phyloP scores from a whole-genome alignment of 1,140 invertebrate genomes.

The Drosophila novamexicana region DNA sequence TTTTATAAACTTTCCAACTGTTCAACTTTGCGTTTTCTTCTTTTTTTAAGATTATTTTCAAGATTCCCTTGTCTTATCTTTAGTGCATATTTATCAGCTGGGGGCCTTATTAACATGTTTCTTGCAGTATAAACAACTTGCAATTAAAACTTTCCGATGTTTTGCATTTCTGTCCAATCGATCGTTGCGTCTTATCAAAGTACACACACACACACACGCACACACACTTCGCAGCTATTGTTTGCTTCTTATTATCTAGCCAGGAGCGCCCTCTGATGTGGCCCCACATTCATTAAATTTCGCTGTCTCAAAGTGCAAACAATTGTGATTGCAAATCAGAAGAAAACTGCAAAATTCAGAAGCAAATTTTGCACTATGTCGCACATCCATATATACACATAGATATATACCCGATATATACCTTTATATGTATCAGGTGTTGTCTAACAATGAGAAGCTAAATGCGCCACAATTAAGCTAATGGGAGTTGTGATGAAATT shows the following conservation, averaged over 20 bases:
- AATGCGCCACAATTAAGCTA: slow-evolving; percentile 6
- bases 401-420: not conserved
- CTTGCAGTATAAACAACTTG: slow-evolving; percentile 35
- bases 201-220: slow-evolving; percentile 4
- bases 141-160: slow-evolving; percentile 54
- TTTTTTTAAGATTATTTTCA: no score
- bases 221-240: not conserved
- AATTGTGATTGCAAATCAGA: slow-evolving; percentile 41
- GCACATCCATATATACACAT: not conserved
- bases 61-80: no score
- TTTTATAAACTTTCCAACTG: no score
- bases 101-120: slow-evolving; percentile 36
- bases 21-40: no score
- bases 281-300: slow-evolving; percentile 37
- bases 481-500: slow-evolving; percentile 1
- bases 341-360: not conserved
- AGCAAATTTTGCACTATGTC: not conserved
- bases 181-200: slow-evolving; percentile 52
- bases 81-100: slow-evolving; percentile 4
- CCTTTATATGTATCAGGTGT: not conserved
- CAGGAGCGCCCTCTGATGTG: slow-evolving; percentile 42
- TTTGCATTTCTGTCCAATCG: slow-evolving; percentile 28
- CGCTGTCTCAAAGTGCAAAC: slow-evolving; percentile 66
- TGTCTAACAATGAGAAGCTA: no score
- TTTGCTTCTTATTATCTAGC: slow-evolving; percentile 50